Evolutionary conservation across 2,797 vertebrate genomes (phyloP), one percentile per base, ranked within the genome.

Genomic region (Remorina albescens): DNA sequence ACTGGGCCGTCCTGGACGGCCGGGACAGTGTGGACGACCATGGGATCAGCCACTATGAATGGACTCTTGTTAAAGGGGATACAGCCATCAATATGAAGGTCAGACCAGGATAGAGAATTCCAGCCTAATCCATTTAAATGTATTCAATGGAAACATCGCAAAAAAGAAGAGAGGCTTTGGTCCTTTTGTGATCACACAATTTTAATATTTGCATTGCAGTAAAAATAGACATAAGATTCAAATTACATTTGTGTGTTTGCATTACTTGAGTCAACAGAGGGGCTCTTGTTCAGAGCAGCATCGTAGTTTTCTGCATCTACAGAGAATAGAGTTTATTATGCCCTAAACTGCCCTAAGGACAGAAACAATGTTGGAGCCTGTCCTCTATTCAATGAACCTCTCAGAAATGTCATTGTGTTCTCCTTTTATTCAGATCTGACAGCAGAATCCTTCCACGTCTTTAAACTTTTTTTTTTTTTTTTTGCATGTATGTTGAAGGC

Each of bases 1-100:
- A 99, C 67, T 96, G 95, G 95, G 95, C 96, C 5, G 89, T 97
- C 44, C 88, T 99, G 86, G 97, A 99, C 2, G 98, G 97, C 25
- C 94, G 97, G 10, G 95, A 96, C 86, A 99, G 98, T 53, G 93
- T 95, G 11, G 98, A 99, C 69, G 98, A 99, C 93, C 95, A 83
- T 0, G 86, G 88, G 13, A 97, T 99, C 44, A 58, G 81, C 80
- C 95, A 76, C 76, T 99, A 97, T 0, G 95, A 97, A 7, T 99
- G 98, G 98, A 86, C 88, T 0, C 91, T 98, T 16, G 82, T 98
- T 61, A 95, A 93, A 76, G 97, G 98, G 1, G 95, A 96, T 75
- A 86, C 95, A 0, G 93, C 94, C 0, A 88, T 97, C 84, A 95
- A 91, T 54, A 97, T 98, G 96, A 97, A 97, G 96, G 98, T 99